These are phyloP conservation scores for Odontocerum albicorne DNA, from an alignment of 2,888 invertebrate genomes.

Conservation along the genomic window DNA sequence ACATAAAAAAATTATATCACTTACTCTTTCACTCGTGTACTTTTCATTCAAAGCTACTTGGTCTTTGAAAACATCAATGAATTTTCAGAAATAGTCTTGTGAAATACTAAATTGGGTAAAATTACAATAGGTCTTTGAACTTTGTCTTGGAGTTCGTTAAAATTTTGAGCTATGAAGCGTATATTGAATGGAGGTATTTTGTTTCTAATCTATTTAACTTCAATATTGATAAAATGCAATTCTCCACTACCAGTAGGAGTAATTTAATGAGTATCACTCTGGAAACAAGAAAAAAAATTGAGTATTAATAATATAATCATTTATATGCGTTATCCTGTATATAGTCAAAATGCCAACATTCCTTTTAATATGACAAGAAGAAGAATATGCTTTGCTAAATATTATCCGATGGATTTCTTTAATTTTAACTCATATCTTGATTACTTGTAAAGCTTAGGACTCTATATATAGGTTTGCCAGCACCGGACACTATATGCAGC, in stretches of 20 bases:
- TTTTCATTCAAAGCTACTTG: slow-evolving; percentile 70
- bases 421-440: too few relatives aligned
- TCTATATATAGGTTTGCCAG: too few relatives aligned
- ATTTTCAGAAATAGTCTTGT: slow-evolving; percentile 80
- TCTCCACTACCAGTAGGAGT: slow-evolving; percentile 69
- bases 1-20: too few relatives aligned
- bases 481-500: too few relatives aligned
- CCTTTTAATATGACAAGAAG: too few relatives aligned
- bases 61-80: slow-evolving; percentile 80
- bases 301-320: slow-evolving; percentile 13
- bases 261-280: slow-evolving; percentile 71
- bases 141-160: slow-evolving; percentile 74
- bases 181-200: slow-evolving; percentile 65
- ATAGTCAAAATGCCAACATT: too few relatives aligned
- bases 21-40: slow-evolving; percentile 58
- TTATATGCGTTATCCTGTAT: too few relatives aligned
- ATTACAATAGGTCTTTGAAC: slow-evolving; percentile 68
- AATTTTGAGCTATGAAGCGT: slow-evolving; percentile 75
- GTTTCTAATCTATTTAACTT: slow-evolving; percentile 66
- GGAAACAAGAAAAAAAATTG: slow-evolving; percentile 33
- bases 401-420: too few relatives aligned
- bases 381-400: too few relatives aligned
- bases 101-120: slow-evolving; percentile 69
- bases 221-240: slow-evolving; percentile 78
- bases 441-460: too few relatives aligned